Base-by-base conservation (phyloP, 30 jellyfish, hydroid and myxozoan genomes). In the Hydractinia echinata region DNA sequence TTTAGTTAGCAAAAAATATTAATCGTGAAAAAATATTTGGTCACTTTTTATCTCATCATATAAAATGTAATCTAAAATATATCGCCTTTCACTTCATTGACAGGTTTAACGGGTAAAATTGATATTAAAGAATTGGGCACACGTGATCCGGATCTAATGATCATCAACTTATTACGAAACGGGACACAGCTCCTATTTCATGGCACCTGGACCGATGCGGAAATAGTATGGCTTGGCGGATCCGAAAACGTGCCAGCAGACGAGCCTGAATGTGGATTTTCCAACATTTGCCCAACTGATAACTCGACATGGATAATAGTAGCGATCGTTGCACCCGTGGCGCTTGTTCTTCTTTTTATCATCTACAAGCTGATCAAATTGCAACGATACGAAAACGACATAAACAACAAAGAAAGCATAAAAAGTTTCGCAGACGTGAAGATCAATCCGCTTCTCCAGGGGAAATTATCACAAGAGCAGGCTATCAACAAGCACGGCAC, bases 181-280 rank as follows among this genome's bases (percentile, higher is more conserved):
- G 39, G 51, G 39, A 6, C 74, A 64, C 9, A 51, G 39, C 19
- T 13, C 7, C 19, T 64, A 6, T 64, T n/a, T 64, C 51, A 64
- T 13, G 74, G 74, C 18, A 64, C 74, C 39, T 64, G 74, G 81
- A 71, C 49, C 39, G 67, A 30, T 30, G 53, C 15, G 30, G 56
- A 54, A 44, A 80, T 80, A 0, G 19, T 5, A 18, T 80, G 87
- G 87, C 53, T 61, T 9, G 87, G 87, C 10, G 83, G 67, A 14
- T 50, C 50, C n/a, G 11, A 5, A 7, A 52, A 71, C 18, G 62
- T 9, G 0, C 87, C 87, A 61, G 66, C 15, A 30, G 87, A 80
- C 66, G 13, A 20, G 10, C 87, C 87, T 5, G 44, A 80, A 53
- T 80, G 87, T 80, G 87, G 87, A n/a, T 80, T 80, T 49, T 67